Conservation (phyloP, 2,113 vertebrate genomes). For the Falcunculus frontatus region DNA sequence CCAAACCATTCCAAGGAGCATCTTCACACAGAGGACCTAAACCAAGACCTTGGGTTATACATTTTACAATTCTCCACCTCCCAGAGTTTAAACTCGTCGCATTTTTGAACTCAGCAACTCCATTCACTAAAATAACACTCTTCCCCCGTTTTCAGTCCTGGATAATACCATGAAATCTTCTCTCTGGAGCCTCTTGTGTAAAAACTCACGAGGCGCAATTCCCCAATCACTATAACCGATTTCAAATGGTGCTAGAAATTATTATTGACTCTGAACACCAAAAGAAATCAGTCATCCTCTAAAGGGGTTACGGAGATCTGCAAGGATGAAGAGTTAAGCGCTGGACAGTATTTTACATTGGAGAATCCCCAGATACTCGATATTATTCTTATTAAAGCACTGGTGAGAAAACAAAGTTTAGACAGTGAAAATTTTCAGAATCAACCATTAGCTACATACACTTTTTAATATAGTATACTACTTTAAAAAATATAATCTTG, state of each 20-base stretch:
- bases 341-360: background rate
- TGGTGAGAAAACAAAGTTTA: background rate
- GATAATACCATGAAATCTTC: background rate
- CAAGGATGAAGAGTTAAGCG: background rate
- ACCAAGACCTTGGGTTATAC: background rate
- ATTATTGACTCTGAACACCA: constrained; percentile 93
- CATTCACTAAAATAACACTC: background rate
- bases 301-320: constrained; percentile 74
- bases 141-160: background rate
- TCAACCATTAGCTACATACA: background rate
- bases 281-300: constrained; percentile 98
- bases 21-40: background rate
- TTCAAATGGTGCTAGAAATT: constrained; percentile 99
- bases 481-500: fast-evolving
- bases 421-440: background rate
- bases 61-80: background rate
- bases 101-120: background rate
- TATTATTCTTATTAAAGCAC: background rate
- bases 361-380: background rate
- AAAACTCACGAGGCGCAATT: constrained; percentile 53
- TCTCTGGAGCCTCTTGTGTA: background rate
- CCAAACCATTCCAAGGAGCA: background rate
- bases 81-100: fast-evolving
- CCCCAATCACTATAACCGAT: constrained; percentile 99
- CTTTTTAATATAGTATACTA: background rate